These are phyloP conservation scores for Neopelma chrysocephalum DNA, from an alignment of 2,797 vertebrate genomes.

Conservation along the genomic window DNA sequence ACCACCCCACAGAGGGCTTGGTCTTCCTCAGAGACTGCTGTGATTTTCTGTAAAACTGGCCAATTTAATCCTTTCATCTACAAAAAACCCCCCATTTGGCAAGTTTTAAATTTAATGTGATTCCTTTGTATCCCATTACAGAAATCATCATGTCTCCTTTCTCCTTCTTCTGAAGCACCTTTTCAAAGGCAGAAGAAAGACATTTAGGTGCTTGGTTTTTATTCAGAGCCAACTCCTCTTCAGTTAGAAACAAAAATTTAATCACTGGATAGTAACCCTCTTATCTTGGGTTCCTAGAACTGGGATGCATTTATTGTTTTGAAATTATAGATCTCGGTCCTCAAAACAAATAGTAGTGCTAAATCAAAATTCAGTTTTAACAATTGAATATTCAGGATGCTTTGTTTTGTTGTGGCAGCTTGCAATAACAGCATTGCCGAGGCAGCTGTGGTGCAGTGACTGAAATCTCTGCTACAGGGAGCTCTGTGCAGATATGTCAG, in stretches of 20 bases:
- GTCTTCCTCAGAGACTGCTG: neutral
- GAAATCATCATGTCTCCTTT: neutral
- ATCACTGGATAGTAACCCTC: neutral
- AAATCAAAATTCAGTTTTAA: neutral
- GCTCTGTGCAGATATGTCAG: neutral
- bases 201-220: neutral
- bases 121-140: neutral
- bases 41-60: neutral
- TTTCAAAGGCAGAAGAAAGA: neutral
- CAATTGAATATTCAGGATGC: neutral
- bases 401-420: neutral
- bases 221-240: neutral
- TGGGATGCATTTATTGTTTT: neutral
- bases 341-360: neutral
- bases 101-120: neutral
- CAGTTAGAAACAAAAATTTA: neutral
- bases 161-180: neutral
- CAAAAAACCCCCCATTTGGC: neutral
- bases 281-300: neutral
- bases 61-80: neutral
- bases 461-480: neutral
- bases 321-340: neutral
- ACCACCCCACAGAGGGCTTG: neutral
- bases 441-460: neutral
- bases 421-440: fast-evolving